Percentiles rank a stretch among this genome's conserved stretches.
These are phyloP conservation scores for Phataginus tetradactyla DNA, from an alignment of 2,797 vertebrate genomes.

Conservation along the genomic window DNA sequence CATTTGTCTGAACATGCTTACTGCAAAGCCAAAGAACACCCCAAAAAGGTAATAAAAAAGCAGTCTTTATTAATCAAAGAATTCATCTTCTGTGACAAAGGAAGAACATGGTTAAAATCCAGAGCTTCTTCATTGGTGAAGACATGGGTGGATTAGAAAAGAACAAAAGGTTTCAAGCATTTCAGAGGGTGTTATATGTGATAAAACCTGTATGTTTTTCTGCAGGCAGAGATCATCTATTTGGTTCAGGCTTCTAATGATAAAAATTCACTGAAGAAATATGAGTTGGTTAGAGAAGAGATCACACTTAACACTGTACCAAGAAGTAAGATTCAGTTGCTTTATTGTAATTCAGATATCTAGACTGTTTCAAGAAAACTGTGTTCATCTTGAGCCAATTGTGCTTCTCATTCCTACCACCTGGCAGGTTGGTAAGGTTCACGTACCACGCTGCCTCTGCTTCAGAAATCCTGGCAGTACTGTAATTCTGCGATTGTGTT, in stretches of 20 bases:
- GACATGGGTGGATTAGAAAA: neutral
- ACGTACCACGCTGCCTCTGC: accelerated
- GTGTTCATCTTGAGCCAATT: neutral
- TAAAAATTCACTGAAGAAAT: neutral
- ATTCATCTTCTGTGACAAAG: neutral
- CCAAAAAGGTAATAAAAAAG: neutral
- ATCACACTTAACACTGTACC: neutral
- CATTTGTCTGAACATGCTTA: neutral
- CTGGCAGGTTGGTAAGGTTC: neutral
- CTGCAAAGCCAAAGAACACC: neutral
- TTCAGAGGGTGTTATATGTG: neutral
- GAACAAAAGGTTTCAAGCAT: neutral
- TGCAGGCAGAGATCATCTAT: neutral
- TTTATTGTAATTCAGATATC: neutral
- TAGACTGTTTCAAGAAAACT: neutral
- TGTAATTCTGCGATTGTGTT: too few species aligned
- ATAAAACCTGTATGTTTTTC: neutral
- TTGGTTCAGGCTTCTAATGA: neutral
- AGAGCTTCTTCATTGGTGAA: neutral
- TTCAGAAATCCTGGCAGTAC: neutral
- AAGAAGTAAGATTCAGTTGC: neutral
- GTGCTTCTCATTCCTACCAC: neutral
- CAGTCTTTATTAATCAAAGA: neutral
- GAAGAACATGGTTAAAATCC: neutral
- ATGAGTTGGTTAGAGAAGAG: neutral